phyloP scores from a whole-genome alignment of 2,888 invertebrate species.

The Parnassius glacialis region DNA sequence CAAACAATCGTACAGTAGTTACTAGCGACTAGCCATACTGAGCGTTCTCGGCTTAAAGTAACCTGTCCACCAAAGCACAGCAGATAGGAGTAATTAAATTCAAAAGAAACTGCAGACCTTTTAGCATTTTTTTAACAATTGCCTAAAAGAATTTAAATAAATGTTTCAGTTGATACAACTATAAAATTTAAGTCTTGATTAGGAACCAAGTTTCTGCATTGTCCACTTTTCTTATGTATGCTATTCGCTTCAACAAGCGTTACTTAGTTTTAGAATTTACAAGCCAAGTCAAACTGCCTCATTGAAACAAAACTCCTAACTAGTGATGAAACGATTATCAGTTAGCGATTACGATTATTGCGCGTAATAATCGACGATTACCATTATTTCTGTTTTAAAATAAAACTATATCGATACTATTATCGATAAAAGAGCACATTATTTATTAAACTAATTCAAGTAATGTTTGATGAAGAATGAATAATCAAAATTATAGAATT shows the following conservation, averaged over 20 bases:
- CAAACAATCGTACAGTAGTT: not conserved
- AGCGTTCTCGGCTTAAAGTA: not conserved
- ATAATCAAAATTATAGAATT: too few relatives aligned
- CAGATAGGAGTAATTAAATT: too few relatives aligned
- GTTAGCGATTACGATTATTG: too few relatives aligned
- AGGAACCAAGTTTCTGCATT: not conserved
- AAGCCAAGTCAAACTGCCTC: not conserved
- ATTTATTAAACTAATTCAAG: too few relatives aligned
- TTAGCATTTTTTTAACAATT: too few relatives aligned
- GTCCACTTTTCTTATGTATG: not conserved
- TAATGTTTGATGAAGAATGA: too few relatives aligned
- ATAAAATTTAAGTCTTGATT: not conserved
- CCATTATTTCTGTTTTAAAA: too few relatives aligned
- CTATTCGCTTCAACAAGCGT: not conserved
- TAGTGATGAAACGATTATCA: too few relatives aligned
- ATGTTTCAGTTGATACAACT: not conserved
- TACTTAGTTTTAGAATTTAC: not conserved
- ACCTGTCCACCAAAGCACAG: not conserved
- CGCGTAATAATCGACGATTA: too few relatives aligned
- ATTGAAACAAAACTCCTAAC: not conserved
- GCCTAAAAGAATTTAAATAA: not conserved
- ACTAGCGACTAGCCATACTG: not conserved
- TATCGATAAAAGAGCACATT: too few relatives aligned
- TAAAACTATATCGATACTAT: too few relatives aligned
- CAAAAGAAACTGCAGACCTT: too few relatives aligned